Evolutionary conservation across 2,888 invertebrate species (phyloP).

Genomic region (Capitulum mitella): DNA sequence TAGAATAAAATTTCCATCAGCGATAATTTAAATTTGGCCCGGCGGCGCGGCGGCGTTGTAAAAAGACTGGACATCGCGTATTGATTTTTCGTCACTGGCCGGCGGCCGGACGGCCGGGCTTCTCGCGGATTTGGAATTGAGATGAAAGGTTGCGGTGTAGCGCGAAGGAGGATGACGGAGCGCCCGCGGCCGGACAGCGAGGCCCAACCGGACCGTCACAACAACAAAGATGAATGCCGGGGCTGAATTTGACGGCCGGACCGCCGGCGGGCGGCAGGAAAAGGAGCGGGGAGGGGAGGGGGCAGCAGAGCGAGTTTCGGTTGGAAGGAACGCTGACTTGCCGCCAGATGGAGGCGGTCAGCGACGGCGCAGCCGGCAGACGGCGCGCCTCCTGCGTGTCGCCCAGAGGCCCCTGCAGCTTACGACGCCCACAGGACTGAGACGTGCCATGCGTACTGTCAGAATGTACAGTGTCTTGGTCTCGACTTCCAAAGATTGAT

Average conservation of each 20-base stretch:
- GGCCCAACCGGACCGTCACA: not conserved
- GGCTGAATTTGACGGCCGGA: slow-evolving; percentile 2
- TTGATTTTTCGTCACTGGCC: slow-evolving; percentile 16
- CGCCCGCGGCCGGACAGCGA: not conserved
- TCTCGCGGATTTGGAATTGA: slow-evolving; percentile 14
- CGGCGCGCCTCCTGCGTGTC: no score
- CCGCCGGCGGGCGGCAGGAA: not conserved
- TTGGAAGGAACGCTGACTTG: no score
- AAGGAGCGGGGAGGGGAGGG: no score
- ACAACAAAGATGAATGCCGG: not conserved
- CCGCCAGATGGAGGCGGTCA: no score
- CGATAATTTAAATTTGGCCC: slow-evolving; percentile 22
- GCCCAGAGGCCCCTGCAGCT: no score
- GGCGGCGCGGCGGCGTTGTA: not conserved
- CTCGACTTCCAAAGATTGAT: no score
- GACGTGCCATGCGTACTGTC: no score
- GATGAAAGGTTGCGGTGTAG: slow-evolving; percentile 16
- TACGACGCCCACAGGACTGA: no score
- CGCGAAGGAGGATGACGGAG: not conserved
- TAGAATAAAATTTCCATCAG: slow-evolving; percentile 24
- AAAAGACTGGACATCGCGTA: slow-evolving; percentile 18
- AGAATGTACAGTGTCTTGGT: no score
- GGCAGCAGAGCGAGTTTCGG: not conserved
- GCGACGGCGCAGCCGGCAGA: no score
- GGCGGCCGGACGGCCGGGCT: not conserved